Base-by-base conservation (phyloP, 2,797 vertebrate species). In the Pithecia hirsuta region DNA sequence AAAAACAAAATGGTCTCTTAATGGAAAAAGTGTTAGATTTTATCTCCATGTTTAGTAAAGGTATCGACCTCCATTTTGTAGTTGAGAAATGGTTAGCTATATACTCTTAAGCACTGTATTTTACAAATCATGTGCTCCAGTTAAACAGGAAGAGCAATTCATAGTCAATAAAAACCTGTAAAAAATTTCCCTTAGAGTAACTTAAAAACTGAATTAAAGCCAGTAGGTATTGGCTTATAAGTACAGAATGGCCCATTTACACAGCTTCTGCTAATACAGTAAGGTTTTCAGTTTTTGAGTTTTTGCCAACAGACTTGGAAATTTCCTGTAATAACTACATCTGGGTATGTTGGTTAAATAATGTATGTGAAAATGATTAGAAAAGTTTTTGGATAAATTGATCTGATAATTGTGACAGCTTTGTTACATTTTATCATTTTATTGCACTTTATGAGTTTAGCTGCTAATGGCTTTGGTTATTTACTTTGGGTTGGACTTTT, bases 151-250 rank as follows among this genome's bases (percentile, higher is more conserved):
- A 89, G 44, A 80, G 48, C n/a, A 91, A 76, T 81, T 97, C 67
- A 92, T 22, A 93, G 81, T 93, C 82, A 92, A 44, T 94, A 94
- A 96, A 97, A 91, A 26, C 26, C 67, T 64, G 84, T 75, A 81
- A 90, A 80, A 96, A 86, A 82, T 93, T 82, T 94, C 70, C 80
- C 72, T 92, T 88, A 74, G 39, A 95, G 85, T 50, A 89, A 94
- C 89, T 97, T 97, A 90, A 91, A 97, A 94, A 50, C 48, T 92
- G 85, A 93, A 89, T 55, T 36, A 33, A 96, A 94, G 88, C 84
- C 92, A 91, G 1, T 20, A 36, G 46, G 19, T 57, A 44, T 97
- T 92, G 41, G 90, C 48, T 61, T 61, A 26, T 67, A 82, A 44
- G 15, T 76, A 84, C 5, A 93, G 89, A 96, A 74, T 28, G 28